Base-by-base conservation (phyloP, 2,113 vertebrate species). In the Gasterosteus nipponicus region DNA sequence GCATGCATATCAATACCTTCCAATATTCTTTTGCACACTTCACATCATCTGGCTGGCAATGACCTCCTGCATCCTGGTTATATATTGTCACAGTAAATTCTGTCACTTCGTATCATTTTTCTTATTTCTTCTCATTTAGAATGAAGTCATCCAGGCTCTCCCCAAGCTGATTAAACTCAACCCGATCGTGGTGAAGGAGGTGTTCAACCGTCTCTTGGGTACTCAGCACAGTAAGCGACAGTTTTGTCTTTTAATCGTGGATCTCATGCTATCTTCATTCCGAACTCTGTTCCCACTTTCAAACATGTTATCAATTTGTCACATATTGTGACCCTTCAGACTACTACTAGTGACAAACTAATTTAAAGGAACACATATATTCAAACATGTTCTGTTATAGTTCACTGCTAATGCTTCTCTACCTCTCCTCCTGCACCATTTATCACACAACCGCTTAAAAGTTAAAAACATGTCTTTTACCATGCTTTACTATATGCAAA, bases 121-220 rank as follows among this genome's bases (percentile, higher is more conserved):
- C 0, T 42, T 29, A 2, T 60, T 73, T 59, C 3, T n/a, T 58
- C 5, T 78, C 51, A 1, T 54, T 12, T 79, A 99, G 97, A 96
- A 94, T 60, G 97, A 99, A 85, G 97, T 99, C 77, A 96, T 97
- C 78, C 97, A 96, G 91, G 97, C 97, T 1, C 89, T 99, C 7
- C 97, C 97, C 2, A 98, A 98, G 49, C 95, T 99, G 63, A 99
- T 99, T 92, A 99, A 99, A 42, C 96, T 99, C 64, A 99, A 99
- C 90, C 97, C 97, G 4, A 96, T 98, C 0, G 97, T 99, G n/a
- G 97, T 99, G 80, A 99, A 98, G 86, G 97, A 99, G 80, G 97
- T 99, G 3, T 99, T 99, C 93, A 99, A 98, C 88, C 95, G 97
- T 4, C 95, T 99, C 5, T 86, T 99, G 79, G 97, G 97, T 65